Evolutionary conservation across 2,797 vertebrate genomes (phyloP).

Genomic region (Sebastes hubbsi): DNA sequence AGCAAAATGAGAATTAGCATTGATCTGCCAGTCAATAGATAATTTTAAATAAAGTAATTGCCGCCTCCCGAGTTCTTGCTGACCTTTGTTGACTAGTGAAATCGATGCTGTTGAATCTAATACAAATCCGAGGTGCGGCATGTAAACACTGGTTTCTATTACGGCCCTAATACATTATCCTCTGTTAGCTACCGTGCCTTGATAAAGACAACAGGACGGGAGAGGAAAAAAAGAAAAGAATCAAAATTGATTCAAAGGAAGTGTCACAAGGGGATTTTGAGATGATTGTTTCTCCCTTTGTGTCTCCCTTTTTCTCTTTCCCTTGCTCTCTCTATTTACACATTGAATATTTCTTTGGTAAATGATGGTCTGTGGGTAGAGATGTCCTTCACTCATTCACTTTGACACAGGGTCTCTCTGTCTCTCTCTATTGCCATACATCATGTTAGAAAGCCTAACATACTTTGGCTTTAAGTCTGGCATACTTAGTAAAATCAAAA

Average conservation of each 20-base stretch:
- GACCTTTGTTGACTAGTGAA: slow-evolving; percentile 98
- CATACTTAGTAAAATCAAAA: background rate
- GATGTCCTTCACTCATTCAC: slow-evolving; percentile 49
- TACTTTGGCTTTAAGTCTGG: background rate
- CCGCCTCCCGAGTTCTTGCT: slow-evolving; percentile 93
- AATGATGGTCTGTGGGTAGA: slow-evolving; percentile 25
- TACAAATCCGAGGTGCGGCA: slow-evolving; percentile 91
- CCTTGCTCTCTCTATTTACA: slow-evolving; percentile 31
- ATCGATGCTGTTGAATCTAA: slow-evolving; percentile 99
- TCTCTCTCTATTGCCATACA: background rate
- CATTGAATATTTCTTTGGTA: slow-evolving; percentile 23
- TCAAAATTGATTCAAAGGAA: slow-evolving; percentile 70
- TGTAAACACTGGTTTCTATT: slow-evolving; percentile 99
- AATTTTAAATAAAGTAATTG: slow-evolving; percentile 99
- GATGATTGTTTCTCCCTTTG: slow-evolving; percentile 56
- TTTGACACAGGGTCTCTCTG: background rate
- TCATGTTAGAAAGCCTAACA: background rate
- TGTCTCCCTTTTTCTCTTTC: background rate
- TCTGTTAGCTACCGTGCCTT: slow-evolving; percentile 84
- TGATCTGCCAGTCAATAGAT: slow-evolving; percentile 96
- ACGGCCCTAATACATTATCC: slow-evolving; percentile 87
- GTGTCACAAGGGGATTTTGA: slow-evolving; percentile 60
- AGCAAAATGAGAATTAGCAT: slow-evolving; percentile 95
- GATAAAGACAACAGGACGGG: slow-evolving; percentile 70
- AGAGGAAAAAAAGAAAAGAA: slow-evolving; percentile 51